Conservation (phyloP, 2,888 invertebrate species). For the Nomada fucata region DNA sequence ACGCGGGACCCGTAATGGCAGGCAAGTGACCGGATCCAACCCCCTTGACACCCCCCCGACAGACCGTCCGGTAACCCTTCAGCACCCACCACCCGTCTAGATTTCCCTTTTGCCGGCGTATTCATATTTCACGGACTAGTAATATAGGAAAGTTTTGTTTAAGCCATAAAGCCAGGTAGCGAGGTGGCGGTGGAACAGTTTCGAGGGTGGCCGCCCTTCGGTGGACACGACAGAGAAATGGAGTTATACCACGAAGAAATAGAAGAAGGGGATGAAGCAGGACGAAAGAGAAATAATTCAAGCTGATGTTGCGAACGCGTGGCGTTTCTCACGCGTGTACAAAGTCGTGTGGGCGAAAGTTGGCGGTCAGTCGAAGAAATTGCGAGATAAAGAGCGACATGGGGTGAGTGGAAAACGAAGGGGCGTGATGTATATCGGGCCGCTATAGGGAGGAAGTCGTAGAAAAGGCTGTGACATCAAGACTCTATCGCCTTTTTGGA, state of each 20-base stretch:
- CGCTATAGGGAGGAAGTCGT: slow-evolving; percentile 10
- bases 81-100: slow-evolving; percentile 54
- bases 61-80: slow-evolving; percentile 53
- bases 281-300: slow-evolving; percentile 79
- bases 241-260: slow-evolving; percentile 15
- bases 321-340: slow-evolving; percentile 67
- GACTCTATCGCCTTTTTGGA: slow-evolving; percentile 1
- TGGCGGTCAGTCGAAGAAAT: slow-evolving; percentile 47
- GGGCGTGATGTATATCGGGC: slow-evolving; percentile 53
- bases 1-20: slow-evolving; percentile 79
- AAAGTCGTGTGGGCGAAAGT: not conserved
- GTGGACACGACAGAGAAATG: slow-evolving; percentile 62
- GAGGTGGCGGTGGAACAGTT: slow-evolving; percentile 42
- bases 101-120: slow-evolving; percentile 76
- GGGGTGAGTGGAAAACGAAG: slow-evolving; percentile 31
- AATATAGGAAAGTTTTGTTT: slow-evolving; percentile 84
- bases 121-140: slow-evolving; percentile 83
- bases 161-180: slow-evolving; percentile 81
- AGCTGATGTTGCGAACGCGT: slow-evolving; percentile 69
- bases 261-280: slow-evolving; percentile 62
- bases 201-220: slow-evolving; percentile 74
- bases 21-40: slow-evolving; percentile 82
- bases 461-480: slow-evolving; percentile 1
- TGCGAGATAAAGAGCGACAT: slow-evolving; percentile 41
- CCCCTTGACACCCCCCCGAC: slow-evolving; percentile 64